Evolutionary conservation across 2,888 invertebrate species (phyloP), one percentile per base, ranked within the genome.

Genomic region (Cheilosia grossa): DNA sequence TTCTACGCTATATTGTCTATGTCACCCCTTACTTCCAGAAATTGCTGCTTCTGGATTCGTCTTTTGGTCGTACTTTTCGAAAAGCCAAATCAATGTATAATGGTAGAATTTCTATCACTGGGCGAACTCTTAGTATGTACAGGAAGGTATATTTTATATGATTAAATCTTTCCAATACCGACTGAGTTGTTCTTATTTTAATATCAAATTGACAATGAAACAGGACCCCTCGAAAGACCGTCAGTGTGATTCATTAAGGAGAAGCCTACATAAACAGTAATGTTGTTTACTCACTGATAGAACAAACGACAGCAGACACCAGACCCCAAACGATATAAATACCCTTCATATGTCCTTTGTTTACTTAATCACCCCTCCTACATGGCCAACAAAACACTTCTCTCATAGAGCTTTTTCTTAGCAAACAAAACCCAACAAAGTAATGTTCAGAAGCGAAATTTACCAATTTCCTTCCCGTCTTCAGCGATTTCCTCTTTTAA

Each of bases 281-380:
- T 10, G 1, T 19, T 49, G 49, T 49, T 49, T 21, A 49, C 19
- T 49, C 21, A 49, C 21, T 6, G 10, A 37, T 10, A 10, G 37
- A 51, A 27, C n/a, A 56, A 70, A 58, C 17, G 66, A 64, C 19
- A 17, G 30, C 24, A 51, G 13, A 21, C 19, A 17, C 40, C 24
- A 51, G 13, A 21, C 44, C 17, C 33, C 44, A 51, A n/a, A 21
- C 49, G 44, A 67, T 49, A 49, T 21, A 44, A 37, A 83, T 83
- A 83, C 83, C 83, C 83, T 83, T 83, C 59, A 83, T 58, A 83
- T 80, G 83, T 75, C 83, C 83, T 83, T 80, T 80, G 70, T 42
- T 47, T 66, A 74, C 61, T 24, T 33, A 6, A 56, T 24, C 10
- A 17, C 40, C 19, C 5, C 17, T 3, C 15, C 13, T 10, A 30